Evolutionary conservation across 2,888 invertebrate species (phyloP).

Genomic region (Sesia bembeciformis): DNA sequence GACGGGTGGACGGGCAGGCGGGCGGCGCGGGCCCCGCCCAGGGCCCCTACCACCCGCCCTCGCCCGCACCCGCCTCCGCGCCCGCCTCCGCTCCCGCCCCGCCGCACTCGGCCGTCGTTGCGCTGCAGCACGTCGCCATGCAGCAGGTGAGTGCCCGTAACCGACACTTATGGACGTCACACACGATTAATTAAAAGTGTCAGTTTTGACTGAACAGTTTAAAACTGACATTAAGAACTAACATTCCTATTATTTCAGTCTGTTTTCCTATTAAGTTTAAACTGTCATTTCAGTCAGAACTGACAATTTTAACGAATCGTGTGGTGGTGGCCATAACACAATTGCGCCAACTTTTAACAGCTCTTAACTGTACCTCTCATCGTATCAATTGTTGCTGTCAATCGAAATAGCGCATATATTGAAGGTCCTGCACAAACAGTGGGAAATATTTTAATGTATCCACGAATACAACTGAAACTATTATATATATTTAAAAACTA

Average conservation of each 20-base stretch:
- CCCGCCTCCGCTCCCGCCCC: constrained; percentile 24
- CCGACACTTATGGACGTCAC: not conserved
- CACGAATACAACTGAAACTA: too few relatives aligned
- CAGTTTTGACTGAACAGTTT: not conserved
- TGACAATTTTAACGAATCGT: too few relatives aligned
- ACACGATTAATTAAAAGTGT: not conserved
- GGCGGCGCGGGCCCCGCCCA: constrained; percentile 25
- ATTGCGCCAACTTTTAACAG: too few relatives aligned
- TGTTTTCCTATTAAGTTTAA: too few relatives aligned
- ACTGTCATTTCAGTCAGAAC: too few relatives aligned
- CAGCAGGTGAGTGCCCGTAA: constrained; percentile 38
- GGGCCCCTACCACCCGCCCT: constrained; percentile 45
- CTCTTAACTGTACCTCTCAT: too few relatives aligned
- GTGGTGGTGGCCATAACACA: too few relatives aligned
- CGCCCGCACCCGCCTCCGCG: constrained; percentile 7
- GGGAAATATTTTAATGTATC: too few relatives aligned
- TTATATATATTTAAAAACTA: too few relatives aligned
- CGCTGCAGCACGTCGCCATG: constrained; percentile 61
- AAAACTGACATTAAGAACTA: not conserved
- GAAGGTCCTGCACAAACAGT: too few relatives aligned
- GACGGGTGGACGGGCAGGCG: constrained; percentile 77
- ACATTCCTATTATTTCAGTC: not conserved
- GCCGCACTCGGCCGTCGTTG: constrained; percentile 39
- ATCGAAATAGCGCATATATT: too few relatives aligned
- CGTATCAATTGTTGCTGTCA: too few relatives aligned